Evolutionary conservation across 2,888 invertebrate genomes (phyloP).

Genomic region (Conops quadrifasciatus): DNA sequence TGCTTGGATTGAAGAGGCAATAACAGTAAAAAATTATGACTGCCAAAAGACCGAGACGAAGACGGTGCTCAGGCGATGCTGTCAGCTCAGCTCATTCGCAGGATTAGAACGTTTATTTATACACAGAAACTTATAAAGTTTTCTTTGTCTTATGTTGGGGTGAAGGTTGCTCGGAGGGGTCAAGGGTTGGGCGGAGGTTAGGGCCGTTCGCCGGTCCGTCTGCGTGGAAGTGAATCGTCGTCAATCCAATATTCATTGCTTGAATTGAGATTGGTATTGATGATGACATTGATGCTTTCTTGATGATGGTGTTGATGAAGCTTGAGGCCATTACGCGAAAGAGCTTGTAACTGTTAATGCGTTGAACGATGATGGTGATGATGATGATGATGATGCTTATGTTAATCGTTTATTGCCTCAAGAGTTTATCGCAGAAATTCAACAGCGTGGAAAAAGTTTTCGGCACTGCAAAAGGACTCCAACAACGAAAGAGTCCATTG

Average conservation of each 20-base stretch:
- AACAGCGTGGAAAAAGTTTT: too few relatives aligned
- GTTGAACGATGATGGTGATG: background rate
- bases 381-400: slow-evolving; percentile 15
- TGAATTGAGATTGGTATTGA: slow-evolving; percentile 18
- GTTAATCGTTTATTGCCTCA: slow-evolving; percentile 11
- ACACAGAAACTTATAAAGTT: slow-evolving; percentile 25
- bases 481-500: too few relatives aligned
- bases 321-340: background rate
- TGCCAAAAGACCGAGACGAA: slow-evolving; percentile 28
- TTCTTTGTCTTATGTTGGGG: slow-evolving; percentile 1
- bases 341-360: background rate
- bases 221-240: background rate
- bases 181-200: background rate
- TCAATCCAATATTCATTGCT: slow-evolving; percentile 29
- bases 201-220: background rate
- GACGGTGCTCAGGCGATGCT: slow-evolving; percentile 15
- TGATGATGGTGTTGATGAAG: slow-evolving; percentile 24
- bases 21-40: slow-evolving; percentile 63
- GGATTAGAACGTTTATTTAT: slow-evolving; percentile 30
- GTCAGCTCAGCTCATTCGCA: slow-evolving; percentile 26
- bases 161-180: too few relatives aligned
- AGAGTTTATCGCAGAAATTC: background rate
- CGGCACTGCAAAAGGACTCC: too few relatives aligned
- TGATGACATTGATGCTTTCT: slow-evolving; percentile 33
- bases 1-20: slow-evolving; percentile 44